Evolutionary conservation across 2,888 invertebrate species (phyloP).

Genomic region (Cordilura impudica): DNA sequence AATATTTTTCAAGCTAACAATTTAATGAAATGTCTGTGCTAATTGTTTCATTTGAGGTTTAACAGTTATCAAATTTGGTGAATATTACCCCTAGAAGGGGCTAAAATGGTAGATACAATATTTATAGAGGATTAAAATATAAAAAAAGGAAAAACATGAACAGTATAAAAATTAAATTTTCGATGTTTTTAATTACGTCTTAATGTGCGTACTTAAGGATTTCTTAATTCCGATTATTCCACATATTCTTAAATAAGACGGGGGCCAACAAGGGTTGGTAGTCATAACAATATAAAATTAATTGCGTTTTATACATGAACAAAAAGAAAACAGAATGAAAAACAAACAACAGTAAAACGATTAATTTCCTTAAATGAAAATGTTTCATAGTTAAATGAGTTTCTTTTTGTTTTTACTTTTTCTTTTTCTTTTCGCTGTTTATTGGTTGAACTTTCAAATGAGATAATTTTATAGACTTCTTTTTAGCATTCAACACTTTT

Average conservation of each 20-base stretch:
- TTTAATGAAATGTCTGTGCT: not conserved
- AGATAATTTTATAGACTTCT: slow-evolving; percentile 31
- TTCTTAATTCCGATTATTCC: not conserved
- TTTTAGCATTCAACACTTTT: slow-evolving; percentile 15
- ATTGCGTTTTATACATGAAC: slow-evolving; percentile 28
- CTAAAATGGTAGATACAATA: not conserved
- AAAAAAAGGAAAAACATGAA: not conserved
- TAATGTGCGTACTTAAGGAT: not conserved
- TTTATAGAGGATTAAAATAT: not conserved
- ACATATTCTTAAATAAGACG: slow-evolving; percentile 8
- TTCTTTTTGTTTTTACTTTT: slow-evolving; percentile 1
- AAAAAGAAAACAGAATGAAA: not conserved
- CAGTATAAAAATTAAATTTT: not conserved
- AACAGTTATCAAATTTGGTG: not conserved
- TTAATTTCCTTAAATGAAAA: slow-evolving; percentile 49
- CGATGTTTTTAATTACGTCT: slow-evolving; percentile 32
- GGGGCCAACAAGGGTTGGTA: not conserved
- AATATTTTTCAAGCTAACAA: too few relatives aligned
- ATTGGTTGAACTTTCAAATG: slow-evolving; percentile 43
- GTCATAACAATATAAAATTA: slow-evolving; percentile 33
- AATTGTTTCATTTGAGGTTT: not conserved
- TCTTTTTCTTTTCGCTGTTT: slow-evolving; percentile 15
- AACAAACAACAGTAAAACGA: slow-evolving; percentile 40
- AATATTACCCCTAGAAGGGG: not conserved
- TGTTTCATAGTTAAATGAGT: slow-evolving; percentile 52